phyloP scores from a whole-genome alignment of 2,888 invertebrate genomes.

The Luperina nickerlii region DNA sequence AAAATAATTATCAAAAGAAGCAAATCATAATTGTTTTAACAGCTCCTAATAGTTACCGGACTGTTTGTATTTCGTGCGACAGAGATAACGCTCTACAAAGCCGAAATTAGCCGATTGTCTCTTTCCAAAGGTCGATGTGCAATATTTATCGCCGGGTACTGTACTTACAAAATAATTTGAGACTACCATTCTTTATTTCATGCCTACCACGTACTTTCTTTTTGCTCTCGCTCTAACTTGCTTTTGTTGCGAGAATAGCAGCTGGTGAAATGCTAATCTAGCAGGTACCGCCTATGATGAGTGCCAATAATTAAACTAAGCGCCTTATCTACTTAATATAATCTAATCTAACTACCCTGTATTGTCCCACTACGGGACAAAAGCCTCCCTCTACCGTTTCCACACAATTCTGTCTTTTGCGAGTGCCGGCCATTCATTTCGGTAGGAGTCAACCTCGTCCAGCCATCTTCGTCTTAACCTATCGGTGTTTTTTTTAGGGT shows the following conservation, averaged over 20 bases:
- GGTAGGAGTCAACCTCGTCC: neutral
- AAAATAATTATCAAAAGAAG: too few species aligned
- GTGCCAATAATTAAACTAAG: neutral
- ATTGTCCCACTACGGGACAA: neutral
- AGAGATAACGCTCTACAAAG: too few species aligned
- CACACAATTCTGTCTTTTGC: neutral
- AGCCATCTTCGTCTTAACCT: neutral
- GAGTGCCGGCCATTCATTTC: too few species aligned
- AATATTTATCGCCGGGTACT: too few species aligned
- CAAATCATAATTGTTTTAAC: too few species aligned
- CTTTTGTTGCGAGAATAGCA: neutral
- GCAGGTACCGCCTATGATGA: neutral
- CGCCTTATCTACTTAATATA: neutral
- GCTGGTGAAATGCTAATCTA: neutral
- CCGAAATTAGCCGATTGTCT: too few species aligned
- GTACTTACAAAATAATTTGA: neutral
- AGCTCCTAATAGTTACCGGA: too few species aligned
- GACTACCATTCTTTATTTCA: neutral
- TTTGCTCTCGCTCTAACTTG: neutral
- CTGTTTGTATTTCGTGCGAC: too few species aligned
- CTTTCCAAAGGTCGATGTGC: too few species aligned
- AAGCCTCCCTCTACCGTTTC: too few species aligned
- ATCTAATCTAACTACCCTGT: too few species aligned
- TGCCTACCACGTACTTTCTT: neutral
- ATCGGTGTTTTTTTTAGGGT: neutral